phyloP scores from a whole-genome alignment of 2,113 vertebrate species.

The Podocnemis expansa region DNA sequence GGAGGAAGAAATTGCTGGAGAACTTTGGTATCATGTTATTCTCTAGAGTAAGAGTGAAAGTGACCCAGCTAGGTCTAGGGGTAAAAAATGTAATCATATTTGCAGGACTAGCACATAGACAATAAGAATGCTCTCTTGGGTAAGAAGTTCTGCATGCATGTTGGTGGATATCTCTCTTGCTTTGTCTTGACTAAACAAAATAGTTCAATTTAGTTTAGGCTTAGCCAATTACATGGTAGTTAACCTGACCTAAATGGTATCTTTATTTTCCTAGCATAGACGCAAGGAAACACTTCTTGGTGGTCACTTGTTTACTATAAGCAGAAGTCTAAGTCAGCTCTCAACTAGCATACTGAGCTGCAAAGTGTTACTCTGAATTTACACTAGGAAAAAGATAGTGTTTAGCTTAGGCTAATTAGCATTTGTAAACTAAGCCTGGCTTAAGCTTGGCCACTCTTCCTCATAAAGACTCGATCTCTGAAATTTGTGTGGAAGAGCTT shows the following conservation, averaged over 20 bases:
- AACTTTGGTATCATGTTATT: not conserved
- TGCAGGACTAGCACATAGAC: not conserved
- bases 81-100: not conserved
- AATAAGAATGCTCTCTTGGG: not conserved
- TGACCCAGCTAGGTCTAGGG: not conserved
- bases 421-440: not conserved
- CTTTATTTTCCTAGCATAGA: fast-evolving
- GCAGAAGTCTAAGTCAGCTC: not conserved
- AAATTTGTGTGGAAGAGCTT: not conserved
- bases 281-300: not conserved
- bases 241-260: not conserved
- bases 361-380: fast-evolving
- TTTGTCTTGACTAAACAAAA: not conserved
- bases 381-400: not conserved
- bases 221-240: not conserved
- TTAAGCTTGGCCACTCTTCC: not conserved
- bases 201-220: not conserved
- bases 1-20: too few species aligned
- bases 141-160: not conserved
- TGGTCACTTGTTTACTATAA: not conserved
- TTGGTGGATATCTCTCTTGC: not conserved
- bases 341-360: too few species aligned
- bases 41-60: not conserved
- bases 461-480: not conserved
- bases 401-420: not conserved